These are phyloP conservation scores for Alsophila aescularia DNA, from an alignment of 2,888 invertebrate genomes.

Conservation along the genomic window DNA sequence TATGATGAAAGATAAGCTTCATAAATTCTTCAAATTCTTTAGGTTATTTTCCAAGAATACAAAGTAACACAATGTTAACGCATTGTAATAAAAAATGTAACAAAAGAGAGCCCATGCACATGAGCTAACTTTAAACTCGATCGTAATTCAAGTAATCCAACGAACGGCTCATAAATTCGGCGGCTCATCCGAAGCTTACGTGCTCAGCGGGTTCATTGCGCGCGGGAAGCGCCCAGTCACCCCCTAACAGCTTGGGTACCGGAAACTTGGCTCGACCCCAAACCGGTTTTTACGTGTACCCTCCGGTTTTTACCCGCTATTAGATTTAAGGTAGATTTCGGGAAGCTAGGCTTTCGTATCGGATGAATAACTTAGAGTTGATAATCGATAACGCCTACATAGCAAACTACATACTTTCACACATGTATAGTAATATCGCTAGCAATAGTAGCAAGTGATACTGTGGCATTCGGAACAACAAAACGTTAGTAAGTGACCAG, in stretches of 20 bases:
- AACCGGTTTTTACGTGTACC: constrained; percentile 50
- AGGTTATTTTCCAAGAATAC: no score
- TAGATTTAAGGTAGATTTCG: constrained; percentile 14
- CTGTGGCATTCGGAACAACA: no score
- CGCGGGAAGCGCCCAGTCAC: constrained; percentile 56
- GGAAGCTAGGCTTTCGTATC: background rate
- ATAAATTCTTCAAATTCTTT: no score
- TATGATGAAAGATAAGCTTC: no score
- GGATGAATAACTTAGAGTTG: no score
- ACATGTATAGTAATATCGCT: no score
- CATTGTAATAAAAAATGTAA: background rate
- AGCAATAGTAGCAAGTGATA: no score
- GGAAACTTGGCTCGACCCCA: constrained; percentile 61
- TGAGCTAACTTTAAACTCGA: constrained; percentile 19
- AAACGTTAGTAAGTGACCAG: no score
- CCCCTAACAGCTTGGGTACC: constrained; percentile 44
- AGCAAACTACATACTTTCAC: no score
- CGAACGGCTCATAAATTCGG: constrained; percentile 33
- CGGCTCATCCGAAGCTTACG: constrained; percentile 52
- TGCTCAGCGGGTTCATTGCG: constrained; percentile 45
- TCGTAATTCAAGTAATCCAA: constrained; percentile 12
- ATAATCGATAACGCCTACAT: no score
- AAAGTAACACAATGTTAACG: no score
- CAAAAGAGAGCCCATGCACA: background rate
- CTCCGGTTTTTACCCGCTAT: constrained; percentile 42